phyloP scores from a whole-genome alignment of 2,797 vertebrate species.

The Philypnodon macrostomus region DNA sequence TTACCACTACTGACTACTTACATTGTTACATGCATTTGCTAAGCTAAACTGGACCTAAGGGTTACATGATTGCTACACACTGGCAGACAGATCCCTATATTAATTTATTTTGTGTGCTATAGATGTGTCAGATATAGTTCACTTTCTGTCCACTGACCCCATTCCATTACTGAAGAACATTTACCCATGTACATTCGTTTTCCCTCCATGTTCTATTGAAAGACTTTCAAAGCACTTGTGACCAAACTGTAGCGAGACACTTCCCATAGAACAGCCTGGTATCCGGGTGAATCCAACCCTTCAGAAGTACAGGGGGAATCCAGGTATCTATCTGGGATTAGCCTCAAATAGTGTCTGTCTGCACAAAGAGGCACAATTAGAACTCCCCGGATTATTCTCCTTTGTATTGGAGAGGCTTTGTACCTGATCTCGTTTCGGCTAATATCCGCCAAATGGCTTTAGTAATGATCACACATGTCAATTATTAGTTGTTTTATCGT shows the following conservation, averaged over 20 bases:
- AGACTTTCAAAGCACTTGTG: constrained; percentile 41
- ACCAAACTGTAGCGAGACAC: constrained; percentile 41
- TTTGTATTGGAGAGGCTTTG: constrained; percentile 27
- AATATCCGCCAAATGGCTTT: constrained; percentile 22
- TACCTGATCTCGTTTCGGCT: constrained; percentile 11
- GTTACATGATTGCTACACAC: too few species aligned
- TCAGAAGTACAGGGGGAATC: constrained; percentile 55
- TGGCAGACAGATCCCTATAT: too few species aligned
- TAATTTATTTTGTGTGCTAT: too few species aligned
- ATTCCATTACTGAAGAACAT: too few species aligned
- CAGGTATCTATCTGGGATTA: constrained; percentile 70
- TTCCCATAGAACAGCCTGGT: constrained; percentile 37
- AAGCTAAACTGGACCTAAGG: too few species aligned
- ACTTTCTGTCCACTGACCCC: too few species aligned
- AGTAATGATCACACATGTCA: constrained; percentile 12
- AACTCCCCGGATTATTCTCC: constrained; percentile 51
- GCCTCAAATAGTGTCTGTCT: constrained; percentile 49
- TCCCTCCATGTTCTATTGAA: constrained; percentile 46
- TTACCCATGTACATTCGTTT: constrained; percentile 20
- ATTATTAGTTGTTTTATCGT: not conserved
- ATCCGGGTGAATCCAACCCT: constrained; percentile 58
- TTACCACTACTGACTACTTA: too few species aligned
- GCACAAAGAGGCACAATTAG: constrained; percentile 71
- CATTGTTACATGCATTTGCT: too few species aligned
- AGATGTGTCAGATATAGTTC: too few species aligned